These are phyloP conservation scores for Lepas anatifera DNA, from an alignment of 2,888 invertebrate species.

Conservation along the genomic window DNA sequence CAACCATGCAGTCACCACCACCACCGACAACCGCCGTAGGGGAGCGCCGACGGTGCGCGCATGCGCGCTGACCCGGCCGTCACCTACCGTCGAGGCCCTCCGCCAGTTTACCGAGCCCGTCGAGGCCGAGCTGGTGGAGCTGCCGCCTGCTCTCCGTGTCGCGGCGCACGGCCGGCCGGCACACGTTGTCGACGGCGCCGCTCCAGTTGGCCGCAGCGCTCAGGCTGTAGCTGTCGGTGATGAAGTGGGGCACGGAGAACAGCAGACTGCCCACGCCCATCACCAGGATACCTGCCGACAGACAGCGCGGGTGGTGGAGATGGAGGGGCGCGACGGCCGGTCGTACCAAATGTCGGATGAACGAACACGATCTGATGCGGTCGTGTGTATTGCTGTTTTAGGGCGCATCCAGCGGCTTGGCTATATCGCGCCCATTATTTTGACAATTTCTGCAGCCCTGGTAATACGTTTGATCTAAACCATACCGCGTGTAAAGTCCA, in stretches of 20 bases:
- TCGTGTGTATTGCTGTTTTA: no score
- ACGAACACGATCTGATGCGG: no score
- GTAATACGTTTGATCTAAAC: no score
- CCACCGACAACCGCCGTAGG: no score
- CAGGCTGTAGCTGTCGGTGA: conserved; percentile 27
- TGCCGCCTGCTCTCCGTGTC: conserved; percentile 39
- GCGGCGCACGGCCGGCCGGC: conserved; percentile 54
- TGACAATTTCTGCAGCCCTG: no score
- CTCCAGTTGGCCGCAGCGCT: conserved; percentile 45
- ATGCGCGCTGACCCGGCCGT: neutral
- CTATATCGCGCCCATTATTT: no score
- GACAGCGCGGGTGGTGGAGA: conserved; percentile 71
- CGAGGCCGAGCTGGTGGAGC: conserved; percentile 19
- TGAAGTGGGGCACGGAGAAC: conserved; percentile 83
- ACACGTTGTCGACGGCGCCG: conserved; percentile 56
- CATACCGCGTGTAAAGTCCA: no score
- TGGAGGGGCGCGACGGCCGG: no score
- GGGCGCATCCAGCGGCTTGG: no score
- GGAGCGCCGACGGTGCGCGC: no score
- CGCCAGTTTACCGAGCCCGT: neutral
- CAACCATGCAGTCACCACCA: no score
- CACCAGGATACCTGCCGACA: conserved; percentile 80
- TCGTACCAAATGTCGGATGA: no score
- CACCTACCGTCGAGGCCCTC: conserved; percentile 3
- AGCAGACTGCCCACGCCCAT: conserved; percentile 88